A percentile compares a stretch with the other conserved stretches of the same genome.
phyloP scores from a whole-genome alignment of 2,888 invertebrate genomes.

The Crematogaster levior region DNA sequence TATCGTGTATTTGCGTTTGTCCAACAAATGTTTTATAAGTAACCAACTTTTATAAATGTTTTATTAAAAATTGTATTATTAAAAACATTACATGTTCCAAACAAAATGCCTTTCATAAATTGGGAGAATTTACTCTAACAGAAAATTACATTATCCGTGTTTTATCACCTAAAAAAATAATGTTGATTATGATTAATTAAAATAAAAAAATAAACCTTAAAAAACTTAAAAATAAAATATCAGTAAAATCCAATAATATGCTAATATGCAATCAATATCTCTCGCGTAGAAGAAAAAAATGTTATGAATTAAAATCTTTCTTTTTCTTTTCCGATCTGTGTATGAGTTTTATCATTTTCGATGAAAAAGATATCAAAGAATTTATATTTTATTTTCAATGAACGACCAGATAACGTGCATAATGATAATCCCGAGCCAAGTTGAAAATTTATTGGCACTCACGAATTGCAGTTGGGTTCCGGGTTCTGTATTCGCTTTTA shows the following conservation, averaged over 20 bases:
- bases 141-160: neutral
- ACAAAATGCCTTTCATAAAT: neutral
- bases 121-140: neutral
- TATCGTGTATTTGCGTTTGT: neutral
- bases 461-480: conserved; percentile 22
- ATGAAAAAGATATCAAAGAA: neutral
- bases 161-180: neutral
- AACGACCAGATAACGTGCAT: conserved; percentile 24
- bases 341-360: neutral
- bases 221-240: neutral
- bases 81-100: neutral
- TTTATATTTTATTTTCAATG: conserved; percentile 34
- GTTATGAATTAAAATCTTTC: neutral
- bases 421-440: conserved; percentile 20
- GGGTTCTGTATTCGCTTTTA: conserved; percentile 22
- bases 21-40: neutral
- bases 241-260: neutral
- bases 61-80: no score
- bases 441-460: conserved; percentile 35
- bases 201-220: no score
- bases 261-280: conserved; percentile 11
- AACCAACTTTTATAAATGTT: neutral
- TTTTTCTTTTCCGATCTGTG: neutral
- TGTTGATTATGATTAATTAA: neutral
- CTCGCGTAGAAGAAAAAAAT: neutral